Base-by-base conservation (phyloP, 1,140 invertebrate species). In the Drosophila persimilis region DNA sequence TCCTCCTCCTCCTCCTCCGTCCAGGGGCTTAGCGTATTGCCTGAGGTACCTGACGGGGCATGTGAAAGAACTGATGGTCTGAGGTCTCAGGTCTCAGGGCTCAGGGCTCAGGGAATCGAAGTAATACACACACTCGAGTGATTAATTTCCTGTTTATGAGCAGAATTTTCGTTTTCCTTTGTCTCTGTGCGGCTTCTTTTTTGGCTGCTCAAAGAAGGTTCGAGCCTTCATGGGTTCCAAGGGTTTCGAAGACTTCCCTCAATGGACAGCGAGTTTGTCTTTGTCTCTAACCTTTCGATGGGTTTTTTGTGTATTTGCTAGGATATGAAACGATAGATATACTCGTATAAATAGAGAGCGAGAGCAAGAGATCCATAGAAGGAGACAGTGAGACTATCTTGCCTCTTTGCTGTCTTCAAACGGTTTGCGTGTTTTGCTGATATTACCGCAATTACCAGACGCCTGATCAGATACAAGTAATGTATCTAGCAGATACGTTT, bases 131-230 rank as follows among this genome's bases (percentile, higher is more conserved):
- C 81, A 85, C 77, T 77, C 52, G 81, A 75, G 62, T 85, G 81
- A 85, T 86, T 85, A 85, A 85, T 85, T 85, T 85, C 81, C 81
- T 85, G 81, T 85, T 85, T 86, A 86, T 85, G 67, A 75, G 73
- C 81, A 86, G 26, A 46, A 59, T 73, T 63, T 59, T 39, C 35
- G 55, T 73, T 65, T 26, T 43, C 46, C 50, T 64, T 11, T 29
- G 65, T 66, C 71, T 66, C 53, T 86, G 62, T 85, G 81, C 73
- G 80, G 80, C 80, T 84, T 84, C 80, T 67, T 75, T 67, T 46
- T 47, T 29, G 43, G 8, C 44, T 26, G 9, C 15, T 24, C 39
- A 43, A 66, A 55, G 57, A 26, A 26, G 55, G 54, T 52, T 50
- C 50, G 47, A 52, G 61, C 52, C 50, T 9, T 31, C 8, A 3